Base-by-base conservation (phyloP, 2,888 invertebrate genomes). In the Acleris sparsana region DNA sequence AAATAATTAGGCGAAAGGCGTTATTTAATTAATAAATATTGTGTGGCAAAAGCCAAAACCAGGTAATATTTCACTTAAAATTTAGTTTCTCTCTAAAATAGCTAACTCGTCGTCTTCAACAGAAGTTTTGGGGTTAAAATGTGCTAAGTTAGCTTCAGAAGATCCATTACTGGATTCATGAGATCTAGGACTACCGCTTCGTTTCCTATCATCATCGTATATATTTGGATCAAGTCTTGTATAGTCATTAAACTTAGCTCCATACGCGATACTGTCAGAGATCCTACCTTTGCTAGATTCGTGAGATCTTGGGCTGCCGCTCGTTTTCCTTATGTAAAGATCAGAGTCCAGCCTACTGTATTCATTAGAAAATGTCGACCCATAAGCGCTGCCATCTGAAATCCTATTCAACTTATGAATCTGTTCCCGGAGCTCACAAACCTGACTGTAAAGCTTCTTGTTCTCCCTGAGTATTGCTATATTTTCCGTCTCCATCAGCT, bases 401-500 rank as follows among this genome's bases (percentile, higher is more conserved):
- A 92, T 87, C 75, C 92, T 81, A 71, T 92, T 92, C 13, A 92
- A 61, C 70, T 91, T 91, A 53, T 92, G 92, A 73, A 92, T 92
- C 69, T 92, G 92, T 68, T 92, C 92, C 56, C 92, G 80, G 7
- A 92, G 68, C 67, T 92, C 92, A 52, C 91, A 92, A 1, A 92
- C 91, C 80, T 92, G 92, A 2, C 88, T 79, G 57, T 92, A 92
- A 1, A 98, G 82, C 80, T 97, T 97, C 80, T 98, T 98, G 80
- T 97, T 98, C 75, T 98, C 98, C 46, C 98, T 93, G 79, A 98
- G 96, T 71, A 98, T 92, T 0, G 95, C 95, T 75, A 97, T 93
- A 82, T 98, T 98, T 77, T 98, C 98, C 0, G 97, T 97, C 88
- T 98, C 98, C 58, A 98, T 84, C 6, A 97, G 93, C 86, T 98